Percentiles rank a stretch among this genome's conserved stretches.
phyloP scores from a whole-genome alignment of 2,888 invertebrate species.

The Dromius quadrimaculatus region DNA sequence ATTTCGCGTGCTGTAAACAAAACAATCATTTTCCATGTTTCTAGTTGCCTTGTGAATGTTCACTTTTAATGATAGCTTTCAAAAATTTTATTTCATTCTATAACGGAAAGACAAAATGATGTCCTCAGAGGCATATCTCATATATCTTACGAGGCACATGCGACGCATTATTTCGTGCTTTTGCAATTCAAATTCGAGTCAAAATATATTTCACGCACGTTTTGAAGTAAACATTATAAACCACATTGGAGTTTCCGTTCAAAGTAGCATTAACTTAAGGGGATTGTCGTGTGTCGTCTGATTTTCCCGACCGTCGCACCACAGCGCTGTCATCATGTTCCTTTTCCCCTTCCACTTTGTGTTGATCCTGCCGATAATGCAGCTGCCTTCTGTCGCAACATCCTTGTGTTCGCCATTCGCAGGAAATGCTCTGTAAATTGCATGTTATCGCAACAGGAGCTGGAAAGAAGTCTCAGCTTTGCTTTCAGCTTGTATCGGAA shows the following conservation, averaged over 20 bases:
- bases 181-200: slow-evolving; percentile 9
- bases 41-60: no score
- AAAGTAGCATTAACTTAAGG: slow-evolving; percentile 33
- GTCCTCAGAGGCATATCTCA: no score
- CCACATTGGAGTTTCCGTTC: slow-evolving; percentile 24
- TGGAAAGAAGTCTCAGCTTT: neutral
- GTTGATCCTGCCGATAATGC: slow-evolving; percentile 6
- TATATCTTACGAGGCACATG: no score
- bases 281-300: slow-evolving; percentile 17
- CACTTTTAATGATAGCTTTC: no score
- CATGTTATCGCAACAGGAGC: neutral
- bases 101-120: no score
- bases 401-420: neutral
- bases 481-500: no score
- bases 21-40: no score
- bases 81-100: no score
- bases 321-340: neutral
- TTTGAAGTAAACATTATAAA: slow-evolving; percentile 27
- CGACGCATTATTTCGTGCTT: no score
- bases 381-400: neutral
- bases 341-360: neutral
- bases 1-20: no score
- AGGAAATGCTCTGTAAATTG: neutral
- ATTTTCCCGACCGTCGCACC: neutral
- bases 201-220: slow-evolving; percentile 36